Conservation (phyloP, 1,140 invertebrate species). For the Anoplophora glabripennis region DNA sequence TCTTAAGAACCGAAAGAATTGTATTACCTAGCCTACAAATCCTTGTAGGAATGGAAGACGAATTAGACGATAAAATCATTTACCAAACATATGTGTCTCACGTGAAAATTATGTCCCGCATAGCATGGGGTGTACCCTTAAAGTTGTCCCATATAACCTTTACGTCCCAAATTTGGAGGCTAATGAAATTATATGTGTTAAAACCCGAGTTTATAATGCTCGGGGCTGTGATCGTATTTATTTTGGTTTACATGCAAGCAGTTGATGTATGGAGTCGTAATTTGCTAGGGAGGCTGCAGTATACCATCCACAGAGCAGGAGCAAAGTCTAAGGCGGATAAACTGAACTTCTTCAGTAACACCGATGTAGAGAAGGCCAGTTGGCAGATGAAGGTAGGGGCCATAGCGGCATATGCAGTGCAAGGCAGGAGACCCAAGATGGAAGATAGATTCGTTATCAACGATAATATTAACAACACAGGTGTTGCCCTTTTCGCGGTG, state of each 20-base stretch:
- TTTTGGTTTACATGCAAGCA: slow-evolving; percentile 74
- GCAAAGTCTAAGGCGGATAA: slow-evolving; percentile 54
- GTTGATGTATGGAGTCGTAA: slow-evolving; percentile 75
- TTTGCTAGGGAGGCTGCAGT: slow-evolving; percentile 68
- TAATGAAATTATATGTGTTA: slow-evolving; percentile 69
- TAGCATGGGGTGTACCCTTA: slow-evolving; percentile 68
- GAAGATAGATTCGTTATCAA: slow-evolving; percentile 87
- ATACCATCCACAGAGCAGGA: slow-evolving; percentile 60
- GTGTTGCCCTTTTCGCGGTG: slow-evolving; percentile 83
- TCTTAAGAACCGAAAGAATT: slow-evolving; percentile 17
- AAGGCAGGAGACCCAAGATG: slow-evolving; percentile 86
- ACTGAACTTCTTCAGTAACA: slow-evolving; percentile 54
- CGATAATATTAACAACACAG: slow-evolving; percentile 70
- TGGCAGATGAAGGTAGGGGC: slow-evolving; percentile 75
- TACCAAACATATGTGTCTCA: slow-evolving; percentile 81
- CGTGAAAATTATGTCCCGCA: slow-evolving; percentile 77
- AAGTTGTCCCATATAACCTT: slow-evolving; percentile 56
- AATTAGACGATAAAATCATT: slow-evolving; percentile 79
- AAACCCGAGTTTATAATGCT: slow-evolving; percentile 72
- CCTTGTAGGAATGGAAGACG: slow-evolving; percentile 72
- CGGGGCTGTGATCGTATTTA: slow-evolving; percentile 62
- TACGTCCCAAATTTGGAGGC: slow-evolving; percentile 67
- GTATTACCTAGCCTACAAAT: slow-evolving; percentile 7
- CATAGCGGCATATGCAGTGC: slow-evolving; percentile 82
- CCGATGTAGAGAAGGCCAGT: slow-evolving; percentile 60